A percentile compares a stretch with the other conserved stretches of the same genome.
Conservation (phyloP, 2,797 vertebrate genomes). For the Synanceia verrucosa region DNA sequence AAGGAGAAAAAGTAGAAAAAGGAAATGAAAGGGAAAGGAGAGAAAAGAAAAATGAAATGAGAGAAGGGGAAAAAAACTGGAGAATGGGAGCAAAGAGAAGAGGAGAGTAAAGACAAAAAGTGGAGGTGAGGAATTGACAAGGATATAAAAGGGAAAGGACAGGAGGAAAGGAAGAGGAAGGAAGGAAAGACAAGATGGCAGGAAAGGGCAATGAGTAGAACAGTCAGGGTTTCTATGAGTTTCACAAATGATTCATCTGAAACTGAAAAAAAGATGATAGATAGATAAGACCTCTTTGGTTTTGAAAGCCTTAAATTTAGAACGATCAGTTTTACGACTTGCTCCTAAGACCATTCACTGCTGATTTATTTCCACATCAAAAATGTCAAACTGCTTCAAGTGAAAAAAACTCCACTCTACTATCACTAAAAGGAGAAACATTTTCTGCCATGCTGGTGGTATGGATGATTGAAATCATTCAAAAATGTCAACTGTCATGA, state of each 20-base stretch:
- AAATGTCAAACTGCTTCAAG: not conserved
- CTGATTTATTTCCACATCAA: not conserved
- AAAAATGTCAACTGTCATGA: not conserved
- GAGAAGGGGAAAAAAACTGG: not conserved
- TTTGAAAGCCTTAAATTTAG: not conserved
- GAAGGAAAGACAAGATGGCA: not conserved
- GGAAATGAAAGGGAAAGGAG: not conserved
- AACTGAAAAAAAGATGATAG: not conserved
- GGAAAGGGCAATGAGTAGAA: not conserved
- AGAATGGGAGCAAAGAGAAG: not conserved
- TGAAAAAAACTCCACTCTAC: not conserved
- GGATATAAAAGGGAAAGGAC: not conserved
- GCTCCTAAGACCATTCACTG: not conserved
- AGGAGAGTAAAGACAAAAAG: constrained; percentile 6
- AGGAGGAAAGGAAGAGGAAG: not conserved
- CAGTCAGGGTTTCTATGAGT: not conserved
- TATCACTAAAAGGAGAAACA: not conserved
- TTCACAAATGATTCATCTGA: not conserved
- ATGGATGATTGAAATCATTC: not conserved
- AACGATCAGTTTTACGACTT: not conserved
- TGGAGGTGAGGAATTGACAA: not conserved
- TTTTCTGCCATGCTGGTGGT: not conserved
- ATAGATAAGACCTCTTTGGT: not conserved
- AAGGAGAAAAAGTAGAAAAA: too few species aligned
- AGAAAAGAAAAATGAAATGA: not conserved